Conservation (phyloP, 2,113 vertebrate genomes). For the Aegotheles bennettii region DNA sequence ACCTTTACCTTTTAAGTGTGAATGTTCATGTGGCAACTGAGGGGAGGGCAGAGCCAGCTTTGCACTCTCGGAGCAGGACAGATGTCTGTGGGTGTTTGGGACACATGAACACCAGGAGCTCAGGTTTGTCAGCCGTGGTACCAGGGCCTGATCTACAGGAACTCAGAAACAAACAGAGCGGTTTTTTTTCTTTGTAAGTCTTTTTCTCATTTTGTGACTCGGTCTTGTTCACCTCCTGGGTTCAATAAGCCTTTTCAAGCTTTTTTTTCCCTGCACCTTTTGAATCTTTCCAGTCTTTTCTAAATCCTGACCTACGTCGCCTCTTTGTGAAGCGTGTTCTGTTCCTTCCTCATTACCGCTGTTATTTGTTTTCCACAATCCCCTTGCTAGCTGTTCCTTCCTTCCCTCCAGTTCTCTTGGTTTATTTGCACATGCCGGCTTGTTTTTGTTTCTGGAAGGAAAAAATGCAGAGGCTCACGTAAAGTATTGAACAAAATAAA, state of each 20-base stretch:
- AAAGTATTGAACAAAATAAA: neutral
- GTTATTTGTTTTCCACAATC: constrained; percentile 13
- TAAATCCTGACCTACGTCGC: neutral
- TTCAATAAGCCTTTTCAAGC: neutral
- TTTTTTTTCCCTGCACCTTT: neutral
- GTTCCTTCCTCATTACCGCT: neutral
- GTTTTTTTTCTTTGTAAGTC: neutral
- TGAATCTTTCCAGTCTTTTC: neutral
- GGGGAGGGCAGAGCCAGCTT: neutral
- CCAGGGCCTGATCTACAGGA: neutral
- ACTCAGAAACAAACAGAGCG: neutral
- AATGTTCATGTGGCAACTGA: neutral
- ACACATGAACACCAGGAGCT: neutral
- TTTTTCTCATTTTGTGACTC: neutral
- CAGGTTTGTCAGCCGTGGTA: neutral
- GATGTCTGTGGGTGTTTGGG: neutral
- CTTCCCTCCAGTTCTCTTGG: neutral
- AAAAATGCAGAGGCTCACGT: neutral
- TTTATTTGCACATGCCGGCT: constrained; percentile 15
- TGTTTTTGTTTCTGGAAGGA: neutral
- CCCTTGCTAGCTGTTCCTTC: constrained; percentile 10
- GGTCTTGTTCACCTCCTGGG: neutral
- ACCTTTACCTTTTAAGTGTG: neutral
- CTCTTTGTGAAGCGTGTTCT: constrained; percentile 8
- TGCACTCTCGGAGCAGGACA: neutral